These are phyloP conservation scores for Acanthopleura granulata DNA, from an alignment of 2,888 invertebrate species.

Conservation along the genomic window DNA sequence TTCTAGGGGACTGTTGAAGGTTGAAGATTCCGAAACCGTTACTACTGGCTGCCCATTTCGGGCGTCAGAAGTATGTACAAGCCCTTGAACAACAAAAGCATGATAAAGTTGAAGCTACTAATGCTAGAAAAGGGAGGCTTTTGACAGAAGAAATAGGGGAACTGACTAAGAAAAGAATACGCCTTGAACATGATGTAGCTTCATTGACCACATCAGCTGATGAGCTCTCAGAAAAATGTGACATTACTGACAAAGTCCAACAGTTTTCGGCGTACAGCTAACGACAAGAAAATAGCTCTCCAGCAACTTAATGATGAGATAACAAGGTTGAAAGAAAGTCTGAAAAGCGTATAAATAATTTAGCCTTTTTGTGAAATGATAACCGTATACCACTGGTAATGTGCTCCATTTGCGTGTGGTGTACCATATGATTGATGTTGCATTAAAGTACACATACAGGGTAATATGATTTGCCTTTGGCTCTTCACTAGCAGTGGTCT, in stretches of 20 bases:
- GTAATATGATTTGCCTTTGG: no score
- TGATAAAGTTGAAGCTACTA: neutral
- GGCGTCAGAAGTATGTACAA: neutral
- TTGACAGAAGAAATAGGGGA: conserved; percentile 2
- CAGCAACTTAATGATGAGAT: neutral
- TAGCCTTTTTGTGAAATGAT: no score
- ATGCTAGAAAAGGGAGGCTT: neutral
- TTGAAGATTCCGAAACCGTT: neutral
- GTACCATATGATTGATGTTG: no score
- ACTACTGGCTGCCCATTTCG: neutral
- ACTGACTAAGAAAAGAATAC: neutral
- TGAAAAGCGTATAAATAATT: neutral
- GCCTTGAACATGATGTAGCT: neutral
- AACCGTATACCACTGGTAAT: no score
- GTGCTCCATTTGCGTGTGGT: no score
- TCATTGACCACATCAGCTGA: conserved; percentile 17
- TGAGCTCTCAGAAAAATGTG: conserved; percentile 14
- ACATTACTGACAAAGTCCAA: no score
- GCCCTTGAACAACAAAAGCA: neutral
- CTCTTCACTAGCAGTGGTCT: no score
- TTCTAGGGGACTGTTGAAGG: conserved; percentile 9
- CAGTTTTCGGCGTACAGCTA: conserved; percentile 2
- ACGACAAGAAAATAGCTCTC: conserved; percentile 18
- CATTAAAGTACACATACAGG: no score
- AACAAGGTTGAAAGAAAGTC: neutral